Evolutionary conservation across 2,888 invertebrate genomes (phyloP).

Genomic region (Xanthorhoe spadicearia): DNA sequence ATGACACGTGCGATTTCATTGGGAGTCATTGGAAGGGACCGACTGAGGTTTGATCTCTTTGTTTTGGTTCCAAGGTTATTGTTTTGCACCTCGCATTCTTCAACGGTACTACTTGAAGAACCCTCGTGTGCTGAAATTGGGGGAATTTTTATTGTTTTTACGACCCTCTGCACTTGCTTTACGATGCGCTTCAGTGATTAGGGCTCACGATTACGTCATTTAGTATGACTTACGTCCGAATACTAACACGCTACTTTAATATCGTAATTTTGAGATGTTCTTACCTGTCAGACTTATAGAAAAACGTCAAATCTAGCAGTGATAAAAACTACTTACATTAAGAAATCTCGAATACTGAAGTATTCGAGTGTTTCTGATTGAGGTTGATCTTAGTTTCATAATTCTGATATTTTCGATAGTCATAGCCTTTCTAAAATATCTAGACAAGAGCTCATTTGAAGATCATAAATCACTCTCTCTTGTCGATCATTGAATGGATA

Average conservation of each 20-base stretch:
- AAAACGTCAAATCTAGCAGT: too few relatives aligned
- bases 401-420: background rate
- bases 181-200: slow-evolving; percentile 2
- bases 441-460: slow-evolving; percentile 8
- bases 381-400: background rate
- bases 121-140: slow-evolving; percentile 14
- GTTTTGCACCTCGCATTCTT: slow-evolving; percentile 25
- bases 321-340: too few relatives aligned
- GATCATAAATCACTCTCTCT: slow-evolving; percentile 25
- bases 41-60: slow-evolving; percentile 27
- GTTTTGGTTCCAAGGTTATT: slow-evolving; percentile 27
- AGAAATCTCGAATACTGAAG: too few relatives aligned
- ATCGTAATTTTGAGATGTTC: too few relatives aligned
- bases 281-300: too few relatives aligned
- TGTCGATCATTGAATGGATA: slow-evolving; percentile 7
- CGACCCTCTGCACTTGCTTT: background rate
- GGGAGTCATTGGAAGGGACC: slow-evolving; percentile 10
- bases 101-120: slow-evolving; percentile 13
- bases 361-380: too few relatives aligned
- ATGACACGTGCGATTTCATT: slow-evolving; percentile 24
- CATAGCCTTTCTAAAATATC: slow-evolving; percentile 18
- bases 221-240: background rate
- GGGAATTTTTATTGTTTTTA: slow-evolving; percentile 21
- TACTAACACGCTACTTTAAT: too few relatives aligned
- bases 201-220: slow-evolving; percentile 8